Evolutionary conservation across 2,888 invertebrate genomes (phyloP).

Genomic region (Notocelia uddmanniana): DNA sequence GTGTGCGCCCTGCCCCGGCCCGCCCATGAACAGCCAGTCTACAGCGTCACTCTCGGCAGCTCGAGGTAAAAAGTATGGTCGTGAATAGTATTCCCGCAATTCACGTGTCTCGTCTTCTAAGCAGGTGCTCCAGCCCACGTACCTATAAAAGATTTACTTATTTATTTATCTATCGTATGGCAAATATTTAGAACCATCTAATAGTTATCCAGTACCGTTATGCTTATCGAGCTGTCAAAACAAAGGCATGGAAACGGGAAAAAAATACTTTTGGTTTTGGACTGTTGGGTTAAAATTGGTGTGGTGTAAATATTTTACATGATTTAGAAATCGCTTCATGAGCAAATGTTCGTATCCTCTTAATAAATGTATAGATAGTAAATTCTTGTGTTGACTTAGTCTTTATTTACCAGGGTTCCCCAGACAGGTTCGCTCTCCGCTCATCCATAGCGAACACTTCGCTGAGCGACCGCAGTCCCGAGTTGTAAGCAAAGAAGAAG

Average conservation of each 20-base stretch:
- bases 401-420: conserved; percentile 86
- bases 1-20: conserved; percentile 96
- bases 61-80: conserved; percentile 95
- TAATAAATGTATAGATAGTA: too few relatives aligned
- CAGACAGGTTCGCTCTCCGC: conserved; percentile 87
- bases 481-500: conserved; percentile 97
- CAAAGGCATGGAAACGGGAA: too few relatives aligned
- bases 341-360: too few relatives aligned
- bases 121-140: conserved; percentile 97
- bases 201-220: too few relatives aligned
- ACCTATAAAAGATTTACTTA: conserved; percentile 63
- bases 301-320: too few relatives aligned
- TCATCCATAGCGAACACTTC: conserved; percentile 94
- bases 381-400: too few relatives aligned
- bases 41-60: conserved; percentile 95
- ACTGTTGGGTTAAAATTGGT: too few relatives aligned
- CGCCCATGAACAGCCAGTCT: conserved; percentile 99
- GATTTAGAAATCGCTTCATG: too few relatives aligned
- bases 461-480: conserved; percentile 91
- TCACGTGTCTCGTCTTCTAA: conserved; percentile 92
- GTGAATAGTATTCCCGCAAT: conserved; percentile 91
- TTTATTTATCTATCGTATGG: too few relatives aligned
- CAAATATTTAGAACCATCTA: too few relatives aligned
- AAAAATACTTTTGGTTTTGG: too few relatives aligned
- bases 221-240: too few relatives aligned